Conservation (phyloP, 2,888 invertebrate species). For the Phortica magna region DNA sequence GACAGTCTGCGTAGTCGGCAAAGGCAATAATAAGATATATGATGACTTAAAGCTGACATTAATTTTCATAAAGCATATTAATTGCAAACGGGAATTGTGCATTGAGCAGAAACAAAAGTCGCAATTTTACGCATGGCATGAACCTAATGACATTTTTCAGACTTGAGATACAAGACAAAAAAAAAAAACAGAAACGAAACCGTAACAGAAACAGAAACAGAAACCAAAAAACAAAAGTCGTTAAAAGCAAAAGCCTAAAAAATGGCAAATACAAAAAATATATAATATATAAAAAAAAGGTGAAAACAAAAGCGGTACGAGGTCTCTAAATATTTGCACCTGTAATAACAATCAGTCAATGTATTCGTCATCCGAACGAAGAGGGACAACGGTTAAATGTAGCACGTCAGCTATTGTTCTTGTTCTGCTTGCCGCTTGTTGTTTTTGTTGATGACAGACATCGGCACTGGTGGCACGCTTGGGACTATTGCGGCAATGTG, state of each 20-base stretch:
- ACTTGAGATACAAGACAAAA: conserved; percentile 34
- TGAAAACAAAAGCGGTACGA: conserved; percentile 54
- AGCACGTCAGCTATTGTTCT: conserved; percentile 29
- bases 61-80: not conserved
- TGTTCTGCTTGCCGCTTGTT: not conserved
- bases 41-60: not conserved
- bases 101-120: conserved; percentile 50
- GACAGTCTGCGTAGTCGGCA: not conserved
- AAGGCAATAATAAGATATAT: not conserved
- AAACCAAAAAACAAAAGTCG: not conserved
- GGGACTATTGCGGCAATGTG: not conserved
- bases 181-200: conserved; percentile 40
- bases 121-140: conserved; percentile 56
- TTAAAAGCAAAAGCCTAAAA: not conserved
- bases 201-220: conserved; percentile 36
- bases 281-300: conserved; percentile 42
- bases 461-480: not conserved
- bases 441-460: conserved; percentile 25
- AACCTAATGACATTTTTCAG: conserved; percentile 53
- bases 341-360: not conserved
- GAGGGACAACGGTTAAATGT: conserved; percentile 13
- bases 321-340: conserved; percentile 11
- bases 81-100: conserved; percentile 2
- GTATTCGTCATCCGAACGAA: not conserved
- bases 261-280: not conserved